Evolutionary conservation across 2,797 vertebrate species (phyloP).

Genomic region (Lemur catta): DNA sequence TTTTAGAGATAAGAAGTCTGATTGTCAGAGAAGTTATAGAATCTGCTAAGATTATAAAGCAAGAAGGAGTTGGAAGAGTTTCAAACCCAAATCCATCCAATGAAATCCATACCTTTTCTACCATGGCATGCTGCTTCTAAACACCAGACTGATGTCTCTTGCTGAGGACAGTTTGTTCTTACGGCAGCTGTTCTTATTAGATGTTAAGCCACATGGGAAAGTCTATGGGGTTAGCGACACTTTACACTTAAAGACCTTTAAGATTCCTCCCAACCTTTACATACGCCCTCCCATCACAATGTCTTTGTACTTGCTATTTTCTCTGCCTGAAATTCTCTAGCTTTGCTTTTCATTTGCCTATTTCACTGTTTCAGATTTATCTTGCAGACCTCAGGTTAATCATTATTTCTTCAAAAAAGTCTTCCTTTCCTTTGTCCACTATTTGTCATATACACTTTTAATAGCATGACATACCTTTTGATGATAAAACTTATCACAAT

Average conservation of each 20-base stretch:
- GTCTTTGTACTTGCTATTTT: background rate
- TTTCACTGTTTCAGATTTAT: background rate
- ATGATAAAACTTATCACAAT: background rate
- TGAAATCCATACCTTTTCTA: background rate
- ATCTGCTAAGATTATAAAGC: background rate
- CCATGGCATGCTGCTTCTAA: background rate
- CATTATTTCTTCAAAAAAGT: background rate
- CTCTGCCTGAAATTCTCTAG: background rate
- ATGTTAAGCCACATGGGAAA: background rate
- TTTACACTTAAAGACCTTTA: background rate
- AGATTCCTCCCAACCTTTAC: background rate
- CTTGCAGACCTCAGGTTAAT: background rate
- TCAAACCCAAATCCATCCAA: background rate
- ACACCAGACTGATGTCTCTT: background rate
- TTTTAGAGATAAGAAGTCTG: background rate
- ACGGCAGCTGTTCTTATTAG: background rate
- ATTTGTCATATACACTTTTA: background rate
- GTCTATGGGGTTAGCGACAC: background rate
- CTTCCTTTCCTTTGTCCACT: background rate
- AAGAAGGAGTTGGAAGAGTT: conserved; percentile 27
- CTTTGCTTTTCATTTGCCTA: background rate
- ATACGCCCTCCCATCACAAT: background rate
- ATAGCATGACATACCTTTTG: background rate
- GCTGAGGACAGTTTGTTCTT: background rate
- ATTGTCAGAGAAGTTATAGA: background rate